These are phyloP conservation scores for Zophobas atratus DNA, from an alignment of 1,140 invertebrate species.

Conservation along the genomic window DNA sequence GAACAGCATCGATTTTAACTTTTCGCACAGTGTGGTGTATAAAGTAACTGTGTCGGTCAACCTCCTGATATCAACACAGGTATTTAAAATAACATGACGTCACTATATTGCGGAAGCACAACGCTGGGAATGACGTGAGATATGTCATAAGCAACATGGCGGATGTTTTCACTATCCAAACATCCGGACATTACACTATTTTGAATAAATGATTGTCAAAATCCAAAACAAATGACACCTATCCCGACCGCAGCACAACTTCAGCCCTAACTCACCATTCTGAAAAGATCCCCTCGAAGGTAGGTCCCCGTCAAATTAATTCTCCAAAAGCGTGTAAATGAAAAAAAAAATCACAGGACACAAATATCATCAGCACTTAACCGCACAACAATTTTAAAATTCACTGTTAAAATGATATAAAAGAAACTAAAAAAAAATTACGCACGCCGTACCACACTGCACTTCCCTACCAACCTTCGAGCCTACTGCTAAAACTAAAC, in stretches of 20 bases:
- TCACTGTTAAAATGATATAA: constrained; percentile 54
- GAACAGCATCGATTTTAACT: background rate
- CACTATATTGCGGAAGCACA: constrained; percentile 58
- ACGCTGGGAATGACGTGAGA: constrained; percentile 62
- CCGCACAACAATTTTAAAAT: constrained; percentile 2
- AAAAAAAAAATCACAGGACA: constrained; percentile 14
- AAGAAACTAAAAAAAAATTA: constrained; percentile 60
- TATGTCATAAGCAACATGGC: constrained; percentile 66
- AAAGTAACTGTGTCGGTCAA: constrained; percentile 38
- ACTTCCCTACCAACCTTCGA: constrained; percentile 56
- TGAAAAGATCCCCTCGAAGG: constrained; percentile 14
- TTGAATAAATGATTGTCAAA: constrained; percentile 12
- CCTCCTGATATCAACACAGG: constrained; percentile 55
- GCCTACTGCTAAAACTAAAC: constrained; percentile 54
- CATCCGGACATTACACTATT: constrained; percentile 47
- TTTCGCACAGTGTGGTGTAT: background rate
- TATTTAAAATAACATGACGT: constrained; percentile 61
- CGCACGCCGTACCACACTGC: constrained; percentile 48
- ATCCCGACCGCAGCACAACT: background rate
- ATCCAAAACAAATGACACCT: constrained; percentile 19
- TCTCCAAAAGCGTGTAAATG: background rate
- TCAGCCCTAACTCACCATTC: constrained; percentile 8
- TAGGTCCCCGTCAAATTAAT: constrained; percentile 19
- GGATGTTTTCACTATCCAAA: constrained; percentile 60
- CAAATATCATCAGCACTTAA: constrained; percentile 21